These are phyloP conservation scores for Oenanthe melanoleuca DNA, from an alignment of 2,113 vertebrate genomes.

Conservation along the genomic window DNA sequence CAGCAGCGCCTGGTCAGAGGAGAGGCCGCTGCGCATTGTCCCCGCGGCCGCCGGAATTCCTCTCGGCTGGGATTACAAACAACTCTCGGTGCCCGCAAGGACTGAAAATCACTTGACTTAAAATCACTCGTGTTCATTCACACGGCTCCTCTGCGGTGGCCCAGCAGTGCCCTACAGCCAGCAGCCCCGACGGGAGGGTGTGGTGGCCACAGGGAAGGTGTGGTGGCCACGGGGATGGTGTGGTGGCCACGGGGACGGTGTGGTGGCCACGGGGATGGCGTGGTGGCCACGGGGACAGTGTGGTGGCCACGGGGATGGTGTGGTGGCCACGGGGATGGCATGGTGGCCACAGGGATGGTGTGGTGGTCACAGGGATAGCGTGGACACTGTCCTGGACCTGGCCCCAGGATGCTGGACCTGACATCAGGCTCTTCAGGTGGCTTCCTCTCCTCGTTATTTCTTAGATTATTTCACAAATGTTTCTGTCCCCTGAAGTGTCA, in stretches of 20 bases:
- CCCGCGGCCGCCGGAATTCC: background rate
- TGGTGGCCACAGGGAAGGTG: background rate
- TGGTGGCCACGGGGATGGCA: background rate
- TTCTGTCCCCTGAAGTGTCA: background rate
- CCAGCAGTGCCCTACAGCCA: background rate
- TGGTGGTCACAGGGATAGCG: background rate
- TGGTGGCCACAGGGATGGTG: background rate
- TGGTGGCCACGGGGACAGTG: background rate
- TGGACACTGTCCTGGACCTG: background rate
- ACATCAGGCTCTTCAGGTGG: background rate
- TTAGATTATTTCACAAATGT: background rate
- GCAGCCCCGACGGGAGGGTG: background rate
- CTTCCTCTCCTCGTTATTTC: background rate
- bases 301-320: background rate
- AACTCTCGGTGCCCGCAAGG: background rate
- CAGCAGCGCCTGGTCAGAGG: background rate
- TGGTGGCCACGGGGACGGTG: background rate
- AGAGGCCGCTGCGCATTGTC: slow-evolving; percentile 45
- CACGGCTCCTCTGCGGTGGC: background rate
- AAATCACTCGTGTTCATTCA: background rate
- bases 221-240: background rate
- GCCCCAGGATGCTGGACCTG: background rate
- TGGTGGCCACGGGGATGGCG: background rate
- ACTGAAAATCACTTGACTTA: background rate
- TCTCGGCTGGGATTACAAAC: background rate